Conservation (phyloP, 2,888 invertebrate species). For the Drosophila greeni region DNA sequence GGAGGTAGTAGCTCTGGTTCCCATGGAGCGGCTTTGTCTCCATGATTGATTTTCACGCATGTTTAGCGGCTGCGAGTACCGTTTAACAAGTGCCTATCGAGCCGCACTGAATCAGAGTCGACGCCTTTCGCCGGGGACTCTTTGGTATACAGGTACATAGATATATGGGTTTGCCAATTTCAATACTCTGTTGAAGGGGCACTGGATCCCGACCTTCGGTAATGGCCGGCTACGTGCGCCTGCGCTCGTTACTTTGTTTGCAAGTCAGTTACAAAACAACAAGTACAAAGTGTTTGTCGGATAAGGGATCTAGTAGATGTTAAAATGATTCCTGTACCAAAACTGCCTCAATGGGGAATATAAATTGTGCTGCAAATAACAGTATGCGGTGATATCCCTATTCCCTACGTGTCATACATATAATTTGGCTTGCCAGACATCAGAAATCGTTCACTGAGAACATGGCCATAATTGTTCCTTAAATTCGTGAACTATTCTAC, state of each 20-base stretch:
- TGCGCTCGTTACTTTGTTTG: background rate
- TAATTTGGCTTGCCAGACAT: background rate
- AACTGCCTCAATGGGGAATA: no score
- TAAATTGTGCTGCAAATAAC: no score
- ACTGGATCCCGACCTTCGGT: background rate
- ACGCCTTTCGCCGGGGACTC: constrained; percentile 61
- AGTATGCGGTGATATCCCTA: no score
- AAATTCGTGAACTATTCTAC: background rate
- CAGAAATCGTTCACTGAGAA: background rate
- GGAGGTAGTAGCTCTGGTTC: background rate
- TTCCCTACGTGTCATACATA: no score
- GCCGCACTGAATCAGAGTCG: constrained; percentile 6
- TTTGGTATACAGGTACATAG: constrained; percentile 23
- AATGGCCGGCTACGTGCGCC: background rate
- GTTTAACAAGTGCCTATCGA: constrained; percentile 40
- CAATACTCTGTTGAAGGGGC: constrained; percentile 2
- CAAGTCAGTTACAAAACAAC: background rate
- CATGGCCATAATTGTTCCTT: background rate
- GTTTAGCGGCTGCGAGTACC: constrained; percentile 57
- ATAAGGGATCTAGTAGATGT: no score
- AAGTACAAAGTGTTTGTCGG: no score
- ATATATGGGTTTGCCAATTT: constrained; percentile 27
- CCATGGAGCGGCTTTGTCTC: constrained; percentile 38
- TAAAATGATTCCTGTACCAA: no score
- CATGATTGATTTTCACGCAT: constrained; percentile 66